Conservation (phyloP, 2,113 vertebrate species). For the Australoheros scitulus region DNA sequence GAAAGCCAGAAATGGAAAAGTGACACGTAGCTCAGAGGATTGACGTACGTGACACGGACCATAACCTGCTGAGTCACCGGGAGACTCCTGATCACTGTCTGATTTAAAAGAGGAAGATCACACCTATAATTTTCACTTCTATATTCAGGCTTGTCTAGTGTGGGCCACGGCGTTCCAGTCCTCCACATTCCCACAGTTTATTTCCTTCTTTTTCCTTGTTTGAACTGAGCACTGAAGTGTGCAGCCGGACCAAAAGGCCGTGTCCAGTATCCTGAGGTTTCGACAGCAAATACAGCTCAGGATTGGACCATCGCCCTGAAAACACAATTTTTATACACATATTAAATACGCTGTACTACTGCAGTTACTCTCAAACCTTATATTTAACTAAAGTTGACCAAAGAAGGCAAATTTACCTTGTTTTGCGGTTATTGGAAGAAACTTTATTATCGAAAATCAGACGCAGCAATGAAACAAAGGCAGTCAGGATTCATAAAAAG, state of each 20-base stretch:
- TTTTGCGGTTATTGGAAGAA: background rate
- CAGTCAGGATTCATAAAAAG: background rate
- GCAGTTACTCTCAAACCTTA: background rate
- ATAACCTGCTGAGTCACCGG: constrained; percentile 56
- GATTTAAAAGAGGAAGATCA: constrained; percentile 20
- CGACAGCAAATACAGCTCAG: background rate
- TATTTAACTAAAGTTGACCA: background rate
- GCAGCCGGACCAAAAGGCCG: constrained; percentile 48
- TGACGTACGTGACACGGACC: constrained; percentile 51
- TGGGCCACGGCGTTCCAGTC: constrained; percentile 9
- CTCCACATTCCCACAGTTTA: constrained; percentile 27
- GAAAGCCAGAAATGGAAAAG: background rate
- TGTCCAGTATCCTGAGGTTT: constrained; percentile 45
- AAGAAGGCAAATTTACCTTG: fast-evolving
- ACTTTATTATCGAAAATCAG: too few species aligned
- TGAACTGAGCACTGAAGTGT: constrained; percentile 26
- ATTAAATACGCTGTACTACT: background rate
- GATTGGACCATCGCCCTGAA: background rate
- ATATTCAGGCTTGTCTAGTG: constrained; percentile 33
- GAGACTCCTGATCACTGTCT: constrained; percentile 21
- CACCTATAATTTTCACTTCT: constrained; percentile 53
- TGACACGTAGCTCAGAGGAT: constrained; percentile 17
- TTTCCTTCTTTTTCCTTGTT: constrained; percentile 44
- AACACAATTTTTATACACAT: background rate
- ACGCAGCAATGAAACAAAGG: too few species aligned